Base-by-base conservation (phyloP, 2,888 invertebrate genomes). In the Congeria kusceri region DNA sequence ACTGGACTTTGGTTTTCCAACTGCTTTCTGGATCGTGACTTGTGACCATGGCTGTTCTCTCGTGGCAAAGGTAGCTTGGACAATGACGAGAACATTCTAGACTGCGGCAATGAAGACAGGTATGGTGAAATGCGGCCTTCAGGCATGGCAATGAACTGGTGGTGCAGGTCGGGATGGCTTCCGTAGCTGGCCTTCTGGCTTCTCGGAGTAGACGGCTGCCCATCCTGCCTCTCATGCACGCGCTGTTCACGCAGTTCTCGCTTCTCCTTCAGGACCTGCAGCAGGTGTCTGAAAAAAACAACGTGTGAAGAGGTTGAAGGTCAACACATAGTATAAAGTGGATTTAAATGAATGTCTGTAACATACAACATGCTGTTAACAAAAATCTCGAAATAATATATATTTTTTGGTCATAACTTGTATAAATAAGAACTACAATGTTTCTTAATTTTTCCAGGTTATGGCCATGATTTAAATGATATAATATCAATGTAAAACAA, bases 121-220 rank as follows among this genome's bases (percentile, higher is more conserved):
- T 73, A 76, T 15, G 80, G 82, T 39, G 81, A 78, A 28, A 66
- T 77, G 67, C 82, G 65, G 25, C 80, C 80, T 58, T 80, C 80
- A 56, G 75, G 61, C 9, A 69, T 72, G 32, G 67, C 65, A 39
- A 64, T 77, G 58, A 74, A 64, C 39, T 80, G 86, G 39, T 75
- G 65, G 9, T 86, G 76, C 15, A 90, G 80, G 67, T 90, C 89
- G 23, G 90, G 90, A 64, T 90, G 89, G 67, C 90, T 90, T 20
- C 87, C 86, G 57, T 85, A 85, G 28, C 82, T 78, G 18, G 73
- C 56, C 28, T 81, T 73, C 15, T 80, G 79, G 49, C 80, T 70
- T 20, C 73, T 64, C 1, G 83, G 80, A 2, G 69, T 73, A 1
- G 71, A 69, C 28, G 75, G 58, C 9, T 63, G 80, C 18, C 66